phyloP scores from a whole-genome alignment of 2,113 vertebrate genomes.

The Paralichthys olivaceus region DNA sequence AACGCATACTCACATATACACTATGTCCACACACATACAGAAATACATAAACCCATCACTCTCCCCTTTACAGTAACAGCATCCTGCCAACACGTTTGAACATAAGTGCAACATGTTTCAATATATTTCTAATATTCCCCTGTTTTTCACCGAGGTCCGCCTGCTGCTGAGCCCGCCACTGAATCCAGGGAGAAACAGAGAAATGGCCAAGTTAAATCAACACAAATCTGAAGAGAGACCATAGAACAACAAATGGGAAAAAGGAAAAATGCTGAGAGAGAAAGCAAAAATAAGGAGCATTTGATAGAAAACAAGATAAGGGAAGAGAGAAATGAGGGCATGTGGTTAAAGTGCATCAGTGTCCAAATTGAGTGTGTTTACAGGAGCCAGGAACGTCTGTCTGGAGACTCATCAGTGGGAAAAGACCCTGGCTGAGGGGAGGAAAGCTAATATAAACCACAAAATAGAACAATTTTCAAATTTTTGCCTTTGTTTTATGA shows the following conservation, averaged over 20 bases:
- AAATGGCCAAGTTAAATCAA: constrained; percentile 17
- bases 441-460: background rate
- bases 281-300: constrained; percentile 12
- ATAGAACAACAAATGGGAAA: constrained; percentile 54
- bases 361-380: constrained; percentile 29
- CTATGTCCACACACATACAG: constrained; percentile 1
- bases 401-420: constrained; percentile 4
- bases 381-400: constrained; percentile 24
- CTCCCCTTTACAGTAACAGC: background rate
- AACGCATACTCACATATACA: constrained; percentile 4
- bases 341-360: constrained; percentile 33
- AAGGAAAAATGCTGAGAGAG: constrained; percentile 32
- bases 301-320: constrained; percentile 45
- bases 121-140: background rate
- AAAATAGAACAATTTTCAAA: background rate
- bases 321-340: background rate
- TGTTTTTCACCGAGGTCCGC: background rate
- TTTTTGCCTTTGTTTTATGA: background rate
- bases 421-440: background rate
- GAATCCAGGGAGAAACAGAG: background rate
- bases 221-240: constrained; percentile 29
- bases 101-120: background rate
- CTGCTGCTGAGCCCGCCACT: background rate
- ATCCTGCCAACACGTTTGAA: background rate
- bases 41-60: constrained; percentile 12